phyloP scores from a whole-genome alignment of 2,113 vertebrate species.

The Cathartes aura region DNA sequence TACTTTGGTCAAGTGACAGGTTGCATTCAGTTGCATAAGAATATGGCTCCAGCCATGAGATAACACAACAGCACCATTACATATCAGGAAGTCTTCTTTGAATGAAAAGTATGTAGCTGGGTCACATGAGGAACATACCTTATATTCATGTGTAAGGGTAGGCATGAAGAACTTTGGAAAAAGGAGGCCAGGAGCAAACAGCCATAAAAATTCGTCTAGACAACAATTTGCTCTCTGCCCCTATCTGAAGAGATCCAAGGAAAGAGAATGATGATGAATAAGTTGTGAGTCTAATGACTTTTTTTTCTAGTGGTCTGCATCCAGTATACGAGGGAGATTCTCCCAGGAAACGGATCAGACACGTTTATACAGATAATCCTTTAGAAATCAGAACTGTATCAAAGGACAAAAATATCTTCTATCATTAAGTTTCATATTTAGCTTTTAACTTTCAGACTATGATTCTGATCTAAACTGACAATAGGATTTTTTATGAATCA shows the following conservation, averaged over 20 bases:
- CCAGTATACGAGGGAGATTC: background rate
- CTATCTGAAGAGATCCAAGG: background rate
- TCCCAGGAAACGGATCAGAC: background rate
- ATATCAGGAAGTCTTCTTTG: background rate
- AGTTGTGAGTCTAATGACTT: background rate
- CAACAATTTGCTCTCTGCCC: background rate
- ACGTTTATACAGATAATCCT: background rate
- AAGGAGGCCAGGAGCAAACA: background rate
- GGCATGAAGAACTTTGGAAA: background rate
- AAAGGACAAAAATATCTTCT: background rate
- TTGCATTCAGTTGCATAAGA: background rate
- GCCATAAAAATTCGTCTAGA: background rate
- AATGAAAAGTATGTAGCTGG: background rate
- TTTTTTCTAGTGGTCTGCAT: background rate
- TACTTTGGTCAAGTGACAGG: background rate
- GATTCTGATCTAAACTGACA: background rate
- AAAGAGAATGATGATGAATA: background rate
- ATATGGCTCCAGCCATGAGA: background rate
- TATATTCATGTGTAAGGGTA: background rate
- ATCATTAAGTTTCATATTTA: background rate
- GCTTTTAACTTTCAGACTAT: background rate
- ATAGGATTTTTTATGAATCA: background rate
- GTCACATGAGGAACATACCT: background rate
- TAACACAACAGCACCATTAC: background rate
- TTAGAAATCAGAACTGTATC: background rate